Percentiles rank a stretch among this genome's conserved stretches.
These are phyloP conservation scores for Tupiocoris notatus DNA, from an alignment of 2,888 invertebrate genomes.

Conservation along the genomic window DNA sequence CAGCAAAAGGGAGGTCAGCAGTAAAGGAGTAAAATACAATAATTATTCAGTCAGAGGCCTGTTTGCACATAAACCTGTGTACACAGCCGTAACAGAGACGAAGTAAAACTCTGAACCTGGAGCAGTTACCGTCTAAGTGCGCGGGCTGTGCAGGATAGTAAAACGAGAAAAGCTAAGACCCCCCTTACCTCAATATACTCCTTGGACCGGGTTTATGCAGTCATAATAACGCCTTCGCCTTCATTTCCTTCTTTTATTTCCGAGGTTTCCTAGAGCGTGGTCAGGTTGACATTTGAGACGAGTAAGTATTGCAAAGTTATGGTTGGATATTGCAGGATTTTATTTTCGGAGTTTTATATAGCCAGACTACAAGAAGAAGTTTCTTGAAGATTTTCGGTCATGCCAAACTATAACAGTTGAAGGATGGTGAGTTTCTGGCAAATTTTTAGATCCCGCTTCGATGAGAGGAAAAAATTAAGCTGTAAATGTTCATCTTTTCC, in stretches of 20 bases:
- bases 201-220: constrained; percentile 34
- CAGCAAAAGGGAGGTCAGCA: constrained; percentile 24
- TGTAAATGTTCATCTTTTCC: too few species aligned
- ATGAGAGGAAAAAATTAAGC: too few species aligned
- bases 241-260: constrained; percentile 28
- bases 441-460: too few species aligned
- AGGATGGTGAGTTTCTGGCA: too few species aligned
- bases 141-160: constrained; percentile 25
- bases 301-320: too few species aligned
- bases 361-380: too few species aligned
- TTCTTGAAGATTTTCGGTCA: too few species aligned
- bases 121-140: constrained; percentile 35
- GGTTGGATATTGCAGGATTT: too few species aligned
- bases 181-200: not conserved
- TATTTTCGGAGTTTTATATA: too few species aligned
- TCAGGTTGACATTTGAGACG: not conserved
- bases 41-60: constrained; percentile 33
- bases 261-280: constrained; percentile 22
- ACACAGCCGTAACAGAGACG: constrained; percentile 32
- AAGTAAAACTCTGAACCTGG: not conserved
- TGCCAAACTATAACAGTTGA: too few species aligned
- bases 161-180: not conserved
- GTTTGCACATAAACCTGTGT: constrained; percentile 42
- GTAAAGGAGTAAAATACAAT: constrained; percentile 37
- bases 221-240: constrained; percentile 29